Conservation (phyloP, 2,888 invertebrate species). For the Malthinus seriepunctatus region DNA sequence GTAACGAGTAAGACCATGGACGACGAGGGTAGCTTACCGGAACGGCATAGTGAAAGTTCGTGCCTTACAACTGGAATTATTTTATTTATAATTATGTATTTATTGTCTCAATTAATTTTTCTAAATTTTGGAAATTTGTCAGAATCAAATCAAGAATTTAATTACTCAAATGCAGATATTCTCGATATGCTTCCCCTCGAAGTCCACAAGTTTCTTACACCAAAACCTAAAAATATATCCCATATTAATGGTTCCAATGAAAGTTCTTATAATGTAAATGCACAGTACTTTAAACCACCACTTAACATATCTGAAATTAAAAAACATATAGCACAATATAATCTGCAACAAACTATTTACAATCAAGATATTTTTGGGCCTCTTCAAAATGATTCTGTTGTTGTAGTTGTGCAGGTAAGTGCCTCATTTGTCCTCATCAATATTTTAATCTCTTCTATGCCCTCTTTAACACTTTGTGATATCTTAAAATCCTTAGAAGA, state of each 20-base stretch:
- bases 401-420: conserved; percentile 84
- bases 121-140: conserved; percentile 56
- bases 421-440: not conserved
- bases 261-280: conserved; percentile 35
- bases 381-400: conserved; percentile 80
- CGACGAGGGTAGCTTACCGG: conserved; percentile 50
- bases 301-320: conserved; percentile 73
- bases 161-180: conserved; percentile 78
- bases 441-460: no score
- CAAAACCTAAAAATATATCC: conserved; percentile 65
- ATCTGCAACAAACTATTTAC: conserved; percentile 80
- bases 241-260: conserved; percentile 36
- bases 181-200: conserved; percentile 80
- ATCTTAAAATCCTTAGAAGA: no score
- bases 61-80: conserved; percentile 50
- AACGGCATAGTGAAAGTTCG: conserved; percentile 50
- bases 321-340: conserved; percentile 72
- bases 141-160: conserved; percentile 57
- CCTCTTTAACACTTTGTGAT: no score
- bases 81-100: conserved; percentile 57
- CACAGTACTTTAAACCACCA: conserved; percentile 44
- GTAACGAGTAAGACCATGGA: conserved; percentile 51
- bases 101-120: conserved; percentile 66
- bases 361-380: conserved; percentile 91
- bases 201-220: conserved; percentile 77